These are phyloP conservation scores for Molanna angustata DNA, from an alignment of 2,888 invertebrate genomes.

Conservation along the genomic window DNA sequence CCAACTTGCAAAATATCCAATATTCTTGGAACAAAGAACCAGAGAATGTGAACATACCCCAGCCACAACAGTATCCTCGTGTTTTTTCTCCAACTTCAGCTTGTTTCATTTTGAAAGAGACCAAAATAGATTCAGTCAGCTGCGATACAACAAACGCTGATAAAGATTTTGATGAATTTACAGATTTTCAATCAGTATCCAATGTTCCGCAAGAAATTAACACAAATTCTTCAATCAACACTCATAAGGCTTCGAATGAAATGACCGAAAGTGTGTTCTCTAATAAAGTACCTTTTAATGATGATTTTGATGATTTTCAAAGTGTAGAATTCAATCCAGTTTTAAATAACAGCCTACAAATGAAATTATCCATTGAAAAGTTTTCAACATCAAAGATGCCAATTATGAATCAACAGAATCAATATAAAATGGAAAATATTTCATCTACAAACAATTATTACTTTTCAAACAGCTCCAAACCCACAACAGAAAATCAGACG, in stretches of 20 bases:
- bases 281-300: slow-evolving; percentile 38
- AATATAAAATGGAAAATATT: neutral
- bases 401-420: neutral
- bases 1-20: slow-evolving; percentile 35
- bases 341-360: slow-evolving; percentile 35
- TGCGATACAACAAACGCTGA: slow-evolving; percentile 7
- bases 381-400: neutral
- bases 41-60: slow-evolving; percentile 1
- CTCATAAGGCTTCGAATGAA: neutral
- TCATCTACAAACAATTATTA: neutral
- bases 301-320: slow-evolving; percentile 52
- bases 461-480: slow-evolving; percentile 3
- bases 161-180: slow-evolving; percentile 13
- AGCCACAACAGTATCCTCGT: neutral
- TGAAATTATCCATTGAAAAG: slow-evolving; percentile 32
- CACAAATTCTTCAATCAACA: neutral
- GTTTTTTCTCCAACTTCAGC: slow-evolving; percentile 15
- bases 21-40: slow-evolving; percentile 6
- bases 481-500: slow-evolving; percentile 18
- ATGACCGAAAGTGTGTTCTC: slow-evolving; percentile 14
- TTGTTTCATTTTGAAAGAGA: slow-evolving; percentile 28
- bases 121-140: slow-evolving; percentile 26
- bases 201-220: neutral
- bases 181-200: slow-evolving; percentile 19
- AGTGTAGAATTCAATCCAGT: slow-evolving; percentile 40